Evolutionary conservation across 2,888 invertebrate species (phyloP), one percentile per base, ranked within the genome.

Genomic region (Tanaodytes sp.): DNA sequence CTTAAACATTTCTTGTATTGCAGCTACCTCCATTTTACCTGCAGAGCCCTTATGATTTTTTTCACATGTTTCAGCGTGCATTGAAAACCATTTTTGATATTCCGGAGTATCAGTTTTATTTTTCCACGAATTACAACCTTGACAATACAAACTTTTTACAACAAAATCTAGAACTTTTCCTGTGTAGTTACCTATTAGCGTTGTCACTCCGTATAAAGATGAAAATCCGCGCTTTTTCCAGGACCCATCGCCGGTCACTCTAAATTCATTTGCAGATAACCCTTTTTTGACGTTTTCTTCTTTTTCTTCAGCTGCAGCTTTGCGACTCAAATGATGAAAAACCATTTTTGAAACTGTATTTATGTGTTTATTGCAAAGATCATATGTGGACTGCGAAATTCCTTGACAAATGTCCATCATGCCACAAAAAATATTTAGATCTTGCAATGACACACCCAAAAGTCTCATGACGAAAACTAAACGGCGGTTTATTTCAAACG

Each of bases 361-460:
- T 14, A 73, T 12, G 40, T 64, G 54, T 42, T 52, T 18, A 9
- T 69, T 54, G 2, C 66, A 57, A 23, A 15, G 23, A 39, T 71
- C 58, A 30, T 71, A 74, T 9, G 68, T 64, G 12, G 46, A 52
- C 72, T 66, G 67, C 15, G 51, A 43, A n/a, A 74, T 52, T 4
- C 72, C 71, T 55, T 46, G 36, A 48, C 55, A 72, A 12, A 75
- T 36, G 51, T 76, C 73, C 76, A 77, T 74, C 37, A 76, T 36
- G 23, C 65, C 65, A 59, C 73, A 72, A 72, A 77, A 78, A n/a
- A 75, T 27, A 51, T 78, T 78, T 11, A 77, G 54, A 20, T 76
- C 74, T 71, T 76, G 67, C 67, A 73, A 48, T 42, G 37, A 72
- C 23, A 76, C 45, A 43, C 75, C 74, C 16, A 78, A 39, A 42